phyloP scores from a whole-genome alignment of 1,140 invertebrate genomes.

The Tribolium castaneum region DNA sequence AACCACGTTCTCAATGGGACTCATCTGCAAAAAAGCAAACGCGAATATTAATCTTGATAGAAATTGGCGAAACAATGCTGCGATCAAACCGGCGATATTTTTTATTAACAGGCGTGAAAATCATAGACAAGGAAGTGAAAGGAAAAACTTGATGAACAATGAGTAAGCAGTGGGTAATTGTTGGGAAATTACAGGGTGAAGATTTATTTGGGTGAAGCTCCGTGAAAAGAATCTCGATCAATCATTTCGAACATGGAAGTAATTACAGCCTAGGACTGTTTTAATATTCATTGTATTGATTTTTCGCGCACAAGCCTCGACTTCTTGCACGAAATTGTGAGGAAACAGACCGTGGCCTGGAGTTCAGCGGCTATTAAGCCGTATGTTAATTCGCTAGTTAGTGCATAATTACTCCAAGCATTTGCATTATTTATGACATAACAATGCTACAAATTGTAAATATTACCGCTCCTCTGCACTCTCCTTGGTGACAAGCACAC shows the following conservation, averaged over 20 bases:
- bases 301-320: neutral
- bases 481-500: neutral
- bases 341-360: neutral
- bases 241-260: slow-evolving; percentile 13
- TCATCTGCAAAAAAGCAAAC: slow-evolving; percentile 60
- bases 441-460: neutral
- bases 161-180: neutral
- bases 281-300: slow-evolving; percentile 23
- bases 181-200: neutral
- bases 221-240: slow-evolving; percentile 11
- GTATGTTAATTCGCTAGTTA: slow-evolving; percentile 6
- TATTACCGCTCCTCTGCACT: neutral
- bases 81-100: slow-evolving; percentile 30
- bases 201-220: neutral
- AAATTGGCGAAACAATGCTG: slow-evolving; percentile 14
- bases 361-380: neutral
- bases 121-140: slow-evolving; percentile 39
- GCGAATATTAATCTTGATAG: slow-evolving; percentile 32
- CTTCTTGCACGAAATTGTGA: slow-evolving; percentile 12
- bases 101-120: slow-evolving; percentile 21
- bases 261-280: slow-evolving; percentile 3
- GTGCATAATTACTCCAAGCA: neutral
- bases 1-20: slow-evolving; percentile 63
- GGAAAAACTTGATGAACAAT: slow-evolving; percentile 28
- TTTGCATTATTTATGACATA: neutral